Percentiles rank a stretch among this genome's conserved stretches.
Evolutionary conservation across 2,888 invertebrate species (phyloP).

Genomic region (Abscondita cerata): DNA sequence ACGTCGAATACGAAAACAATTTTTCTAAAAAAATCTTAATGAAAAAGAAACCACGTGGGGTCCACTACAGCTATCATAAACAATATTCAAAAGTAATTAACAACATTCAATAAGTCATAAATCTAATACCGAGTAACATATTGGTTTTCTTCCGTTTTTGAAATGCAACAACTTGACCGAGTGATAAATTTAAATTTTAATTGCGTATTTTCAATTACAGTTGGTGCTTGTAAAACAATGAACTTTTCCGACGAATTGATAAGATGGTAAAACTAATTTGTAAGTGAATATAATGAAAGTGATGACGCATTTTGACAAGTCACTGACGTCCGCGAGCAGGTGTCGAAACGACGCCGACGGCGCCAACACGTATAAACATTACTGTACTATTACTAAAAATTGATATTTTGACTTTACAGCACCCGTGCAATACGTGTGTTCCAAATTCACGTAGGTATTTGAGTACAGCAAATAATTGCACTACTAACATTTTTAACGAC

Average conservation of each 20-base stretch:
- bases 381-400: slow-evolving; percentile 25
- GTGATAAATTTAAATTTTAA: too few species aligned
- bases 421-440: slow-evolving; percentile 26
- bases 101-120: too few species aligned
- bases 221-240: too few species aligned
- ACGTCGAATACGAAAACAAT: not conserved
- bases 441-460: slow-evolving; percentile 12
- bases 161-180: too few species aligned
- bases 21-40: not conserved
- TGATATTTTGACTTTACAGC: slow-evolving; percentile 40
- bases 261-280: too few species aligned
- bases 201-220: too few species aligned
- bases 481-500: not conserved
- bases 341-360: slow-evolving; percentile 45
- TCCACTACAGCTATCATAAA: not conserved
- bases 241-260: too few species aligned
- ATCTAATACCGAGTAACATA: too few species aligned
- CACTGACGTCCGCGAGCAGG: slow-evolving; percentile 43
- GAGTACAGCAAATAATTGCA: too few species aligned
- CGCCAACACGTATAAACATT: slow-evolving; percentile 44
- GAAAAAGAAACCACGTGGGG: slow-evolving; percentile 5
- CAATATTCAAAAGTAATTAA: too few species aligned
- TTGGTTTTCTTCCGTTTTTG: too few species aligned
- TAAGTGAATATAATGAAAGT: slow-evolving; percentile 19
- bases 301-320: slow-evolving; percentile 35